Evolutionary conservation across 1,140 invertebrate genomes (phyloP).

Genomic region (Papilio glaucus): DNA sequence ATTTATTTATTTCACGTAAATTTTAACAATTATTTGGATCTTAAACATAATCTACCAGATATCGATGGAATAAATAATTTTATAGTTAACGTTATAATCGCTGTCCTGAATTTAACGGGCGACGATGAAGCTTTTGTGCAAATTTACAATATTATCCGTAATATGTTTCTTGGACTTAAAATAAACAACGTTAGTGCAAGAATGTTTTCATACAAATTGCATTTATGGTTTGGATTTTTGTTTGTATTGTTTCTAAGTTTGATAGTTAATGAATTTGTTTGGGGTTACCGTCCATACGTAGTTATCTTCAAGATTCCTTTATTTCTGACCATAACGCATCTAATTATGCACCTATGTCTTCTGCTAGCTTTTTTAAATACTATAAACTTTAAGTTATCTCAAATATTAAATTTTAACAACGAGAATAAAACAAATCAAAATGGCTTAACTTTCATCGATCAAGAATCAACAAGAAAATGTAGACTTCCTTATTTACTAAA

Average conservation of each 20-base stretch:
- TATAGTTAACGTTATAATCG: constrained; percentile 50
- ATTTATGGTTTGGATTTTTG: constrained; percentile 49
- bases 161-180: constrained; percentile 49
- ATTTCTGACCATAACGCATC: constrained; percentile 56
- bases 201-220: constrained; percentile 54
- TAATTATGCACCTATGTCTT: constrained; percentile 59
- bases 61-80: constrained; percentile 58
- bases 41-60: constrained; percentile 50
- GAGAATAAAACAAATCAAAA: constrained; percentile 33
- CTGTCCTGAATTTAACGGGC: constrained; percentile 49
- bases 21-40: constrained; percentile 42
- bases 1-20: constrained; percentile 41
- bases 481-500: constrained; percentile 47
- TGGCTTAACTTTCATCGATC: constrained; percentile 9
- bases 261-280: constrained; percentile 55
- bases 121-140: constrained; percentile 41
- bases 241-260: constrained; percentile 43
- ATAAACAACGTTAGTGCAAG: constrained; percentile 46
- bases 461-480: constrained; percentile 31
- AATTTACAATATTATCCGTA: constrained; percentile 50
- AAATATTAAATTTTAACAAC: constrained; percentile 42
- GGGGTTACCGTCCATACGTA: constrained; percentile 48
- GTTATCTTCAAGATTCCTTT: constrained; percentile 58
- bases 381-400: constrained; percentile 52
- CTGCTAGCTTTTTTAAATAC: constrained; percentile 56